These are phyloP conservation scores for Garra rufa DNA, from an alignment of 2,113 vertebrate species.

Conservation along the genomic window DNA sequence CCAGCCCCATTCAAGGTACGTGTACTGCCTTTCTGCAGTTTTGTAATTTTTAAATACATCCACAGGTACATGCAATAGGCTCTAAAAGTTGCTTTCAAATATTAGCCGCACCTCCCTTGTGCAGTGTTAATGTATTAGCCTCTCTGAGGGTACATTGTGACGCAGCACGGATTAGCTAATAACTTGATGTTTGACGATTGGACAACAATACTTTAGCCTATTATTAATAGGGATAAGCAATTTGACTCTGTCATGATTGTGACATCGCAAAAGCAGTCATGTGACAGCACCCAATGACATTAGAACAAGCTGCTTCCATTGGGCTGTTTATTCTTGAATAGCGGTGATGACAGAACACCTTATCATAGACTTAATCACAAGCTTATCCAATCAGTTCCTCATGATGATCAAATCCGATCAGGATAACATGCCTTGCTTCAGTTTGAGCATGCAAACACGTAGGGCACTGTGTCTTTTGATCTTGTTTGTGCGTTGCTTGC, in stretches of 20 bases:
- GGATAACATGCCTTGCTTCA: constrained; percentile 28
- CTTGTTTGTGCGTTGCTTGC: background rate
- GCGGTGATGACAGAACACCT: constrained; percentile 49
- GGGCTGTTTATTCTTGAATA: constrained; percentile 36
- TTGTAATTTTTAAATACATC: background rate
- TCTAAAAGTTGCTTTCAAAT: background rate
- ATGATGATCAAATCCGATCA: constrained; percentile 44
- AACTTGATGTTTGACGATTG: constrained; percentile 56
- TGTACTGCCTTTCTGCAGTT: background rate
- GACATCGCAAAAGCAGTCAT: constrained; percentile 4
- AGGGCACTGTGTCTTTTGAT: constrained; percentile 16
- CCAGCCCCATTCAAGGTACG: constrained; percentile 86
- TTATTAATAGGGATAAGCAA: constrained; percentile 58
- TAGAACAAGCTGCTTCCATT: constrained; percentile 29
- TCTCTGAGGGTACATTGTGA: constrained; percentile 23
- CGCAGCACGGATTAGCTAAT: constrained; percentile 14
- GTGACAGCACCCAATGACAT: background rate
- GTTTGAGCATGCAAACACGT: constrained; percentile 9
- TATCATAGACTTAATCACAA: constrained; percentile 60
- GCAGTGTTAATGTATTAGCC: constrained; percentile 22
- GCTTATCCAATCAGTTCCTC: constrained; percentile 62
- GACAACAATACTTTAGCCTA: constrained; percentile 55
- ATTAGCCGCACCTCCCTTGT: background rate
- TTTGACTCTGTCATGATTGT: constrained; percentile 34
- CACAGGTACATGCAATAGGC: background rate